A percentile compares a stretch with the other conserved stretches of the same genome.
Evolutionary conservation across 2,113 vertebrate genomes (phyloP).

Genomic region (Speoplatyrhinus poulsoni): DNA sequence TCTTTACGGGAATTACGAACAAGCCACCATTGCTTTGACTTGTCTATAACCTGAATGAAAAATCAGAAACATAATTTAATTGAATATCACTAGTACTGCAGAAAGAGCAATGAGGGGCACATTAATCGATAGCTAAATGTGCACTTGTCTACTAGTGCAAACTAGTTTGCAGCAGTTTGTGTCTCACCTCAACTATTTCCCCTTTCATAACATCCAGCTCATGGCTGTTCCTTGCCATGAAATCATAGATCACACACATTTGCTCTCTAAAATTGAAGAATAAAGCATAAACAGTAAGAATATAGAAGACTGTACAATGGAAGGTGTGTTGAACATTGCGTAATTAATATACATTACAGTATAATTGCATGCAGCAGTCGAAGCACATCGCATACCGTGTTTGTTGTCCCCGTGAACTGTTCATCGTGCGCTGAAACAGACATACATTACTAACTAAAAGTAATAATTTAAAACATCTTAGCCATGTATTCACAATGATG

Average conservation of each 20-base stretch:
- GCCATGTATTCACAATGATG: too few species aligned
- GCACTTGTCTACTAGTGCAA: not conserved
- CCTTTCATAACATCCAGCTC: conserved; percentile 85
- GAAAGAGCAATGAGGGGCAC: not conserved
- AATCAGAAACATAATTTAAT: not conserved
- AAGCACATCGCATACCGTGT: conserved; percentile 36
- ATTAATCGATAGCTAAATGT: too few species aligned
- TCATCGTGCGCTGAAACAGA: conserved; percentile 25
- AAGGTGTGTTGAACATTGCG: too few species aligned
- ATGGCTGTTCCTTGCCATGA: conserved; percentile 81
- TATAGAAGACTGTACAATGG: too few species aligned
- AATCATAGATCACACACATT: conserved; percentile 80
- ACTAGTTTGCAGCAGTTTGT: not conserved
- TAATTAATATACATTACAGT: too few species aligned
- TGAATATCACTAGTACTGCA: not conserved
- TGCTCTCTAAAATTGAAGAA: conserved; percentile 38
- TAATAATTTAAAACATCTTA: not conserved
- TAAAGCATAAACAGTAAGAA: not conserved
- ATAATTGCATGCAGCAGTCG: not conserved
- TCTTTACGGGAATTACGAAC: conserved; percentile 73
- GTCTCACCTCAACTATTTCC: conserved; percentile 84
- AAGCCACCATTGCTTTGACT: conserved; percentile 87
- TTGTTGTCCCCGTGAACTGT: conserved; percentile 25
- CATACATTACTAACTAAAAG: not conserved
- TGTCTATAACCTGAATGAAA: conserved; percentile 81